A percentile compares a stretch with the other conserved stretches of the same genome.
Evolutionary conservation across 2,797 vertebrate genomes (phyloP).

Genomic region (Buceros bicornis): DNA sequence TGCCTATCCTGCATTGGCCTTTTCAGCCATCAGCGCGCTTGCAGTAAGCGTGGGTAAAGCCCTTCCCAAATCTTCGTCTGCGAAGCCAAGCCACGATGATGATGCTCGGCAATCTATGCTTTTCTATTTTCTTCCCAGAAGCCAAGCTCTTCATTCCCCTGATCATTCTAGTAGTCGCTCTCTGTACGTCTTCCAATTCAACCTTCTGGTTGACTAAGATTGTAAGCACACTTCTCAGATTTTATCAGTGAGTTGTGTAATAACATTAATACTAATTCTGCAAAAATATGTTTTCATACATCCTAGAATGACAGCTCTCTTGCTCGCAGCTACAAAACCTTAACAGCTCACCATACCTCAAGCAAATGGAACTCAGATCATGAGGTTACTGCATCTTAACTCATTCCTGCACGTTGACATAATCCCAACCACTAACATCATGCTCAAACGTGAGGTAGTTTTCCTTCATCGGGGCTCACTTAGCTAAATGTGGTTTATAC

Average conservation of each 20-base stretch:
- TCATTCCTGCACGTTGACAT: not conserved
- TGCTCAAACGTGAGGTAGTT: not conserved
- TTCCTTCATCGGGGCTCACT: not conserved
- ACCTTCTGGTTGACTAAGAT: not conserved
- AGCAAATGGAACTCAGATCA: not conserved
- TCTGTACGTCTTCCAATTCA: not conserved
- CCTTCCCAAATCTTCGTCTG: too few species aligned
- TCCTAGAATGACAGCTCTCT: not conserved
- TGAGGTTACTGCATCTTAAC: not conserved
- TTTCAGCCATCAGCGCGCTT: too few species aligned
- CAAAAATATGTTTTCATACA: not conserved
- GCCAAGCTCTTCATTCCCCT: not conserved
- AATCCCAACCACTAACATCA: not conserved
- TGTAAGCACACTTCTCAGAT: not conserved
- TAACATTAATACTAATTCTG: not conserved
- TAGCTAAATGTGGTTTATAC: not conserved
- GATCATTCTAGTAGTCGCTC: not conserved
- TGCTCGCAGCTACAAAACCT: not conserved
- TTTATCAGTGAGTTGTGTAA: not conserved
- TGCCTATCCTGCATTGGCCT: too few species aligned
- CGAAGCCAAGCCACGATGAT: too few species aligned
- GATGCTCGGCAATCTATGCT: not conserved
- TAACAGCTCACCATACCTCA: not conserved
- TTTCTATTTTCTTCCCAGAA: not conserved
- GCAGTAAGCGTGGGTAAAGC: too few species aligned